Percentiles rank a stretch among this genome's conserved stretches.
Conservation (phyloP, 2,888 invertebrate genomes). For the Cheilosia vernalis region DNA sequence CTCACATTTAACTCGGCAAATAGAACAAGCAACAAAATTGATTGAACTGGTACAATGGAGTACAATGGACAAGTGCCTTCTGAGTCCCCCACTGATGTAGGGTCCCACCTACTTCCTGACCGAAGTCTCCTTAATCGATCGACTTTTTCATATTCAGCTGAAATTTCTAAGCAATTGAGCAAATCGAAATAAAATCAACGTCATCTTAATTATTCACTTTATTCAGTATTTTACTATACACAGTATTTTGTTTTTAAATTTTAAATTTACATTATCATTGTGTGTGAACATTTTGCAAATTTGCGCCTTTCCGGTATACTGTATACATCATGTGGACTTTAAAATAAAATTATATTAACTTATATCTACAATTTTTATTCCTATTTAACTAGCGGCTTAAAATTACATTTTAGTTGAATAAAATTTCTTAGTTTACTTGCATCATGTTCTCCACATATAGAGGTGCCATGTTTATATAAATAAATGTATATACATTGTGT, state of each 20-base stretch:
- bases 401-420: conserved; percentile 57
- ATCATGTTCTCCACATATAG: conserved; percentile 39
- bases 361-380: conserved; percentile 49
- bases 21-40: no score
- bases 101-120: no score
- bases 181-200: background rate
- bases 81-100: no score
- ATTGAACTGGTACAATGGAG: no score
- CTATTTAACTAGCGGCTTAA: conserved; percentile 58
- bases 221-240: conserved; percentile 58
- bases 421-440: conserved; percentile 24
- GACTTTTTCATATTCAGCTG: no score
- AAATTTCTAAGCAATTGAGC: background rate
- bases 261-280: conserved; percentile 60
- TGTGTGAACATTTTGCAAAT: conserved; percentile 55
- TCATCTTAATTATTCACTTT: conserved; percentile 54
- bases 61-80: no score
- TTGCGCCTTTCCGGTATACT: conserved; percentile 31
- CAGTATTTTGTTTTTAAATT: conserved; percentile 55
- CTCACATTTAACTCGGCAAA: no score
- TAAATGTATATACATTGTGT: conserved; percentile 62
- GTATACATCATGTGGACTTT: conserved; percentile 57
- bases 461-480: conserved; percentile 57
- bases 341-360: conserved; percentile 48
- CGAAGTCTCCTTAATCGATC: no score